Evolutionary conservation across 1,140 invertebrate species (phyloP), one percentile per base, ranked within the genome.

Genomic region (Ceratoteleas bidentatus): DNA sequence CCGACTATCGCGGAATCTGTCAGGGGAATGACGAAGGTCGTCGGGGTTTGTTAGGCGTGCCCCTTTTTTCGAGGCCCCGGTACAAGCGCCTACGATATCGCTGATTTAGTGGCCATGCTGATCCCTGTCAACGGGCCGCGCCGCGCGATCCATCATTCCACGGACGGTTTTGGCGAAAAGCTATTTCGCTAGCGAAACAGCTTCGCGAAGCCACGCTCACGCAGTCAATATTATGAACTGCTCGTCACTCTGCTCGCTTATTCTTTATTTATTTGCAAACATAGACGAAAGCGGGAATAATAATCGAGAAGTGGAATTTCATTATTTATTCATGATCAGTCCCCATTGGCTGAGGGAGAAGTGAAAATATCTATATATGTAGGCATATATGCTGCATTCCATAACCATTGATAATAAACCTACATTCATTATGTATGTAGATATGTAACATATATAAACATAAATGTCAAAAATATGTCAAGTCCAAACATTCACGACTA

Each of bases 1-100:
- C 70, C 36, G 52, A 75, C 76, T 89, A 89, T 88, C 87, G 78
- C 85, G 72, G 45, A 84, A 87, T 88, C 79, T 82, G 79, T 77
- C 73, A 68, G 68, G 8, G 33, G 72, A 53, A 73, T 82, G 79
- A 82, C 68, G 79, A 77, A 69, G 79, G 79, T 82, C 68, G 50
- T 53, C 81, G n/a, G 81, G 76, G 62, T 76, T 79, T 61, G 47
- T 74, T 61, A 76, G 73, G n/a, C n/a, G 33, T 15, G 69, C 69
- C 77, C 69, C 47, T 75, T 83, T 58, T 68, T 61, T 32, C 49
- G 53, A 43, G n/a, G n/a, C 43, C 50, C 36, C 15, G 76, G 62
- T 54, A 73, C 15, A 50, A 40, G 58, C 50, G 36, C 16, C 66
- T 78, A 70, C 60, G 47, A 79, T 73, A 65, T 68, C 47, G 40